Percentiles rank a stretch among this genome's conserved stretches.
Conservation (phyloP, 2,888 invertebrate genomes). For the Drosophila formosana region DNA sequence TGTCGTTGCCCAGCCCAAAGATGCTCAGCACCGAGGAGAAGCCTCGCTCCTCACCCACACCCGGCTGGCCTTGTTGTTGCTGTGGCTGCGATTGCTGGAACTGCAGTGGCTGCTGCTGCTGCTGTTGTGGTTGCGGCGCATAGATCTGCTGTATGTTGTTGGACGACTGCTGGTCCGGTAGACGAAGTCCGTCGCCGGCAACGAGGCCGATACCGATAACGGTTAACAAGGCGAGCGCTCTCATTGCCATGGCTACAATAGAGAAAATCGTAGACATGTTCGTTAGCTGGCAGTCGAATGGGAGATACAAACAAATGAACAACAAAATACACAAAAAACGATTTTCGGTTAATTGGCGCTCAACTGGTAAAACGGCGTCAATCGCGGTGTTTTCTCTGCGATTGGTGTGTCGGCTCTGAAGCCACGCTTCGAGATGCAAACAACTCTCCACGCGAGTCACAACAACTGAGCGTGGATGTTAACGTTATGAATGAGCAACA, state of each 20-base stretch:
- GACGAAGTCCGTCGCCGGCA: constrained; percentile 87
- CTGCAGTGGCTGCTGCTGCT: constrained; percentile 57
- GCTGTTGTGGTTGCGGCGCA: constrained; percentile 61
- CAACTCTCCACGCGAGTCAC: constrained; percentile 23
- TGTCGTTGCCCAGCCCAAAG: constrained; percentile 92
- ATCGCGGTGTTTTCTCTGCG: constrained; percentile 63
- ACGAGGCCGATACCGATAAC: constrained; percentile 85
- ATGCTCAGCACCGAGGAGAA: constrained; percentile 91
- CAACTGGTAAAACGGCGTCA: constrained; percentile 48
- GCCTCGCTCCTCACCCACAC: constrained; percentile 83
- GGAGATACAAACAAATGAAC: constrained; percentile 15
- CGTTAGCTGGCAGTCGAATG: constrained; percentile 26
- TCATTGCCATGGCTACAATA: constrained; percentile 77
- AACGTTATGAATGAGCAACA: constrained; percentile 21
- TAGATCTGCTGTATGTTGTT: constrained; percentile 69
- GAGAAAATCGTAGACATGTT: constrained; percentile 61
- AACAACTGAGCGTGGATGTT: not conserved
- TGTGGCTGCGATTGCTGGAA: constrained; percentile 57
- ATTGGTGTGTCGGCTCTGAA: constrained; percentile 49
- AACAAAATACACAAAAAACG: constrained; percentile 20
- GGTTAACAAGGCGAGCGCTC: constrained; percentile 85
- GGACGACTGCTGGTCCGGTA: constrained; percentile 85
- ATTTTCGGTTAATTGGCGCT: constrained; percentile 47
- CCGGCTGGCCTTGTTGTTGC: constrained; percentile 58
- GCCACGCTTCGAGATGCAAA: constrained; percentile 28